Conservation (phyloP, 2,113 vertebrate species). For the Cariama cristata region DNA sequence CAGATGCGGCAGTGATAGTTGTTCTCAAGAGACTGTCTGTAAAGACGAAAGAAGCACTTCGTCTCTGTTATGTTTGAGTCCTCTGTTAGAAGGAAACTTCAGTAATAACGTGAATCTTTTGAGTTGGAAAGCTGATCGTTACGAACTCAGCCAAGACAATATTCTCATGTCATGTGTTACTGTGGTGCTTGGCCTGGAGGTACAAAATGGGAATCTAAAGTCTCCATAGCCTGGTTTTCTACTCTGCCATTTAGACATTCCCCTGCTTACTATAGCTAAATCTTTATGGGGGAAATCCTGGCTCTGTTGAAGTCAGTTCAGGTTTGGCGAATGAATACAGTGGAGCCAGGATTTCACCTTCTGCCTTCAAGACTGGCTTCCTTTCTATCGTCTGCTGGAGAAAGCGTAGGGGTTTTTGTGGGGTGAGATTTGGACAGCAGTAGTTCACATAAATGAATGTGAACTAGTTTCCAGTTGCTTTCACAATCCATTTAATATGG, state of each 20-base stretch:
- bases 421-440: neutral
- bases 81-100: constrained; percentile 8
- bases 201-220: neutral
- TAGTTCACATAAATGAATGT: neutral
- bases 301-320: neutral
- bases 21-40: neutral
- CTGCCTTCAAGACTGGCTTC: neutral
- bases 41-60: constrained; percentile 1
- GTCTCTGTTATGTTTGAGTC: neutral
- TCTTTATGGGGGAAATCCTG: neutral
- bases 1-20: neutral
- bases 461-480: constrained; percentile 30
- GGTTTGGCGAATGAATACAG: neutral
- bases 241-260: neutral
- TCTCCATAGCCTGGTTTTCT: neutral
- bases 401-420: neutral
- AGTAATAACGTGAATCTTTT: neutral
- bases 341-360: constrained; percentile 2
- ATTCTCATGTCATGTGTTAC: neutral
- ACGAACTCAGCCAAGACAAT: neutral
- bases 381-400: neutral
- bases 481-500: neutral
- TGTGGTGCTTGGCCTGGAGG: neutral
- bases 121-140: neutral
- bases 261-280: neutral